phyloP scores from a whole-genome alignment of 2,888 invertebrate species.

The Phaedon cochleariae region DNA sequence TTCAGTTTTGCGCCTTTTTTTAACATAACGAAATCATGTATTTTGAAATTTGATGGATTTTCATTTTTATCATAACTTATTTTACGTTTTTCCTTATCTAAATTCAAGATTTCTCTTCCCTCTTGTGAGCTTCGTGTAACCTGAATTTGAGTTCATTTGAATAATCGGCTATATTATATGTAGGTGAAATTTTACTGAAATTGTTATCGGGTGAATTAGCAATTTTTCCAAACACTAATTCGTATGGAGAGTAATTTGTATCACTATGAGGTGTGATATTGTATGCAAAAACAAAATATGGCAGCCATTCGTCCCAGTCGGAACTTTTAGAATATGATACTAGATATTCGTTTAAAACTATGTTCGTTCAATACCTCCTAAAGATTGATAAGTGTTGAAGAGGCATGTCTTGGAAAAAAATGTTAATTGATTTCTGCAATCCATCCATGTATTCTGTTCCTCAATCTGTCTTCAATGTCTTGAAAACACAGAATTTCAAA shows the following conservation, averaged over 20 bases:
- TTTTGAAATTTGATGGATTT: neutral
- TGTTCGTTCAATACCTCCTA: neutral
- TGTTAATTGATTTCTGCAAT: neutral
- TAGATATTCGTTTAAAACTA: neutral
- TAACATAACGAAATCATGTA: neutral
- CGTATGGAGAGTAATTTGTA: neutral
- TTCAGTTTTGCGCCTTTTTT: neutral
- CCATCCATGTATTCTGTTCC: neutral
- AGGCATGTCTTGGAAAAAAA: neutral
- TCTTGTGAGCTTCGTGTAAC: neutral
- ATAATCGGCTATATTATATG: neutral
- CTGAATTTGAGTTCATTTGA: neutral
- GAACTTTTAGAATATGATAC: no score
- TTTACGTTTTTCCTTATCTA: neutral
- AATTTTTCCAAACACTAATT: no score
- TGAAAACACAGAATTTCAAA: neutral
- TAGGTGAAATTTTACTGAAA: neutral
- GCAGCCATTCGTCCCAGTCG: no score
- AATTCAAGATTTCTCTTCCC: neutral
- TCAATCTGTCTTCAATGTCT: neutral
- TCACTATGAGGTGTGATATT: no score
- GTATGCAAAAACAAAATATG: no score
- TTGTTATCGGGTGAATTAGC: no score
- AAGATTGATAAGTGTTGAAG: no score
- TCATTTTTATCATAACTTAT: neutral